phyloP scores from a whole-genome alignment of 2,797 vertebrate species.

The Zenarchopterus dispar region DNA sequence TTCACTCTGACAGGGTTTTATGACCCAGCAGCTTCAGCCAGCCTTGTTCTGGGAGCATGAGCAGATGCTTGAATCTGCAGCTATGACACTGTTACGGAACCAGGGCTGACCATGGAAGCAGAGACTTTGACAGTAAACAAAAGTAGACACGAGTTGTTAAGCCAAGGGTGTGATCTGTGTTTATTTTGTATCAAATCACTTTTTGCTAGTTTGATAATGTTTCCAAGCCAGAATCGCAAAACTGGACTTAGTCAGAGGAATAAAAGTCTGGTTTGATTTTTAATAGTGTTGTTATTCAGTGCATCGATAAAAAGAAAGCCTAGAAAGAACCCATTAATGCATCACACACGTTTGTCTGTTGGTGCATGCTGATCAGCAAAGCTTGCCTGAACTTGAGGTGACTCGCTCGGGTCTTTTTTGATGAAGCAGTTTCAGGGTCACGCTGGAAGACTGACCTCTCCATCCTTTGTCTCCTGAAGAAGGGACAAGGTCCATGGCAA shows the following conservation, averaged over 20 bases:
- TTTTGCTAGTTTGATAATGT: no score
- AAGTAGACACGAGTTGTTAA: no score
- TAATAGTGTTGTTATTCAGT: constrained; percentile 35
- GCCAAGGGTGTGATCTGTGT: not conserved
- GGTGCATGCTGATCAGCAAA: constrained; percentile 69
- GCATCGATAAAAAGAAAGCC: constrained; percentile 27
- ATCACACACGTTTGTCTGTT: constrained; percentile 58
- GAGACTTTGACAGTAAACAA: constrained; percentile 21
- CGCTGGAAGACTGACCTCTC: constrained; percentile 31
- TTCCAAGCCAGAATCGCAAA: constrained; percentile 7
- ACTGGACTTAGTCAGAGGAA: not conserved
- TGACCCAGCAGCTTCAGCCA: constrained; percentile 59
- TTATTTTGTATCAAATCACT: constrained; percentile 18
- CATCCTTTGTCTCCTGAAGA: no score
- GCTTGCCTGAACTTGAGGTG: constrained; percentile 52
- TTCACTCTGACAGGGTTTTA: constrained; percentile 77
- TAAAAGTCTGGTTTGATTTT: not conserved
- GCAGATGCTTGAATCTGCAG: constrained; percentile 67
- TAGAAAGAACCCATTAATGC: constrained; percentile 66
- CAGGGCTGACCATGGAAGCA: constrained; percentile 15
- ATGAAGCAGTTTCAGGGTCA: constrained; percentile 32
- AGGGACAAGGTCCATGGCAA: constrained; percentile 17
- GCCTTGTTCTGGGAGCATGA: constrained; percentile 51
- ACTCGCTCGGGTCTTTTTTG: constrained; percentile 56
- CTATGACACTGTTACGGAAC: constrained; percentile 47